phyloP scores from a whole-genome alignment of 35 echinoderm and acorn worm genomes.

The Ptychodera flava region DNA sequence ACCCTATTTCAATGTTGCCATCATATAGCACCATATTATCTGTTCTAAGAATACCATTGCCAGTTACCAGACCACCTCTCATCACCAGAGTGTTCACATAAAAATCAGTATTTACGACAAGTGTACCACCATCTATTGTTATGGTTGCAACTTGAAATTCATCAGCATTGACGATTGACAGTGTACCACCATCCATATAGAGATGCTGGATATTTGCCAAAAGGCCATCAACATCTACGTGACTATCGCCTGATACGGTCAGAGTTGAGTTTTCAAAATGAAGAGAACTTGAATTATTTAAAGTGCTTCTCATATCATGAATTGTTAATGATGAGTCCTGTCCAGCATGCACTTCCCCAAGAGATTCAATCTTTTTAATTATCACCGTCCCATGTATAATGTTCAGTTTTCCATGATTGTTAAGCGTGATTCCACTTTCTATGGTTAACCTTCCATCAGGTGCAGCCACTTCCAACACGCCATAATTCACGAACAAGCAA shows the following conservation, averaged over 20 bases:
- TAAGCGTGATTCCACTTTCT: neutral
- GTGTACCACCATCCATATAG: neutral
- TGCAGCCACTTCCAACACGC: neutral
- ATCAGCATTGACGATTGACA: neutral
- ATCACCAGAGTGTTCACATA: neutral
- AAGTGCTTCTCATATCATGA: neutral
- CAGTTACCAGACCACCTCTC: neutral
- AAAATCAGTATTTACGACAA: neutral
- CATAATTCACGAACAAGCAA: neutral
- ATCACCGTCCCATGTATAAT: neutral
- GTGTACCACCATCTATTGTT: neutral
- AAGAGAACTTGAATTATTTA: neutral
- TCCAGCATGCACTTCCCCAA: neutral
- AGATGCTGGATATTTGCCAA: neutral
- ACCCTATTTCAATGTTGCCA: neutral
- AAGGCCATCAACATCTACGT: neutral
- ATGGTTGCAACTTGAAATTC: neutral
- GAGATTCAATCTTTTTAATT: neutral
- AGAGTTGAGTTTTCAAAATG: neutral
- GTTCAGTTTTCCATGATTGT: neutral
- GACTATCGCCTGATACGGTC: neutral
- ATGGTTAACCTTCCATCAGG: neutral
- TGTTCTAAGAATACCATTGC: neutral
- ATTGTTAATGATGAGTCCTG: neutral
- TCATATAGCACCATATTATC: neutral